Conservation (phyloP, 2,797 vertebrate genomes). For the Darevskia nairensis region DNA sequence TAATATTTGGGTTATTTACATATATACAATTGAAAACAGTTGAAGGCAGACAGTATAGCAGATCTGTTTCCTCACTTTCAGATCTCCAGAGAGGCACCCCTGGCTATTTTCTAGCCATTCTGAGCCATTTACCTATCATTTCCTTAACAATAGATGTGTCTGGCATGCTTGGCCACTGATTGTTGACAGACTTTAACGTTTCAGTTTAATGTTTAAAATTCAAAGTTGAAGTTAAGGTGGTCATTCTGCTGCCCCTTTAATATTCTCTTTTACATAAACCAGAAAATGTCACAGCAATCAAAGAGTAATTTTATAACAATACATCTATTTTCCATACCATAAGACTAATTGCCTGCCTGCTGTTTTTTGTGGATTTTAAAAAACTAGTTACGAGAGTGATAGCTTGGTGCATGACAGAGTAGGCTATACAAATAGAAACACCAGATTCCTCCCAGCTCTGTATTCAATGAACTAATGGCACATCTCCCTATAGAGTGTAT, state of each 20-base stretch:
- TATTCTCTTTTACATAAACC: not conserved
- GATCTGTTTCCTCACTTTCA: not conserved
- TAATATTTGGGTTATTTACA: not conserved
- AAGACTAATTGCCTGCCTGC: not conserved
- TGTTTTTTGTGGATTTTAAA: not conserved
- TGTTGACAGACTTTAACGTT: not conserved
- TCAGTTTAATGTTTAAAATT: too few species aligned
- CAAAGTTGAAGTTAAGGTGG: not conserved
- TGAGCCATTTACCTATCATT: not conserved
- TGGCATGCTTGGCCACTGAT: not conserved
- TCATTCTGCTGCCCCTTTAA: not conserved
- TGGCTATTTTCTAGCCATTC: not conserved
- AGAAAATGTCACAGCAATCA: not conserved
- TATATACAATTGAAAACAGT: not conserved
- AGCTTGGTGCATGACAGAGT: not conserved
- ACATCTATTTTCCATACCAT: too few species aligned
- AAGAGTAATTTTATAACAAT: not conserved
- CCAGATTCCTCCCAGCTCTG: not conserved
- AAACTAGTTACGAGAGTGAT: not conserved
- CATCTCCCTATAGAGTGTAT: not conserved
- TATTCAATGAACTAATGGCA: not conserved
- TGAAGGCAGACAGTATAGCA: not conserved
- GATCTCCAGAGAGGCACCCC: not conserved
- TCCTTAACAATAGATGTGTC: not conserved
- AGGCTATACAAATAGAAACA: not conserved